These are phyloP conservation scores for Tapirus terrestris DNA, from an alignment of 2,113 vertebrate species.

Conservation along the genomic window DNA sequence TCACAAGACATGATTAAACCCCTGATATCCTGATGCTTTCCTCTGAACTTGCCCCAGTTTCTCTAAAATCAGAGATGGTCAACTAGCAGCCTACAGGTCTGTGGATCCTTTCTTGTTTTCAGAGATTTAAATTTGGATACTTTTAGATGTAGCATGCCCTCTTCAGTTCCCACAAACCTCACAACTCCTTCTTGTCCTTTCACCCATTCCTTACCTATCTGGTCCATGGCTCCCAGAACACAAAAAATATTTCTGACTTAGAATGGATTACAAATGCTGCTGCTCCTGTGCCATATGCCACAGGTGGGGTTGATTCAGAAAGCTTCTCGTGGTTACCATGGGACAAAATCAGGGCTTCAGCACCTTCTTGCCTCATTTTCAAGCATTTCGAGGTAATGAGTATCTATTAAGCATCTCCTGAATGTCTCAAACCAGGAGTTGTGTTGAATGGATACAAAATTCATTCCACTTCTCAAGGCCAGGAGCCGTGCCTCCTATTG, in stretches of 20 bases:
- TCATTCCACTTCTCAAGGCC: neutral
- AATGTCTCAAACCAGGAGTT: neutral
- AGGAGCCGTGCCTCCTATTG: neutral
- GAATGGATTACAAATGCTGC: neutral
- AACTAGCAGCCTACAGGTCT: neutral
- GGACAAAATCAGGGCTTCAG: neutral
- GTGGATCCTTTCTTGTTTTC: neutral
- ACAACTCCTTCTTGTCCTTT: neutral
- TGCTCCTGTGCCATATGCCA: neutral
- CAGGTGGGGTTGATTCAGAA: neutral
- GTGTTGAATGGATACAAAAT: neutral
- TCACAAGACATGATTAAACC: neutral
- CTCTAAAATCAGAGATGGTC: neutral
- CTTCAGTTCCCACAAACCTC: neutral
- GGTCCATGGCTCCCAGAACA: neutral
- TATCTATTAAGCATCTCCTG: neutral
- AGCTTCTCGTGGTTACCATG: fast-evolving
- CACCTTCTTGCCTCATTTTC: neutral
- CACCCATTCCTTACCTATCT: neutral
- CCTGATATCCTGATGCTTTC: neutral
- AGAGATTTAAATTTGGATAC: neutral
- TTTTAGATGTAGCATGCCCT: neutral
- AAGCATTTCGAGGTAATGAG: neutral
- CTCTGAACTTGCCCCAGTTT: neutral
- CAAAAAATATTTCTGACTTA: neutral